Base-by-base conservation (phyloP, 2,113 vertebrate genomes). In the Microcebus ravelobensis region DNA sequence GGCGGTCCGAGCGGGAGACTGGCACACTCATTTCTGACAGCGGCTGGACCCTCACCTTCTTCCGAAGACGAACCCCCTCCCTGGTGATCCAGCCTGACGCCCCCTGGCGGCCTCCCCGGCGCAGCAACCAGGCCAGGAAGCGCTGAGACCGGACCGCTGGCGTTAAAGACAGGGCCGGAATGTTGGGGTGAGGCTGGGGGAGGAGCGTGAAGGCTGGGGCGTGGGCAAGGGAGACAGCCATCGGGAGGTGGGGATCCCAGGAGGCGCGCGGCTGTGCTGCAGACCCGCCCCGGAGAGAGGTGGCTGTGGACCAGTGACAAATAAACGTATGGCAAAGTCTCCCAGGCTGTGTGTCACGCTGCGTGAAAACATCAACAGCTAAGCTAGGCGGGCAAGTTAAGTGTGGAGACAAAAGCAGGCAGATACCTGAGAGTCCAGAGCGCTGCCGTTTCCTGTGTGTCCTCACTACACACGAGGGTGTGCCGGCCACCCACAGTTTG, bases 301-400 rank as follows among this genome's bases (percentile, higher is more conserved):
- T 34, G 55, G n/a, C 87, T n/a, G 2, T 45, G 68, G 45, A 96
- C 63, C 57, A 81, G 52, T 50, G 36, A 90, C 88, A 65, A 94
- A 93, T 94, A 96, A 97, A 97, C 3, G 85, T 23, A 94, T 31
- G 87, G 36, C 87, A 39, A 90, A 95, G 85, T 94, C 95, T 67
- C n/a, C 1, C 71, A 91, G 76, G 83, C 93, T 59, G 5, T 73
- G 65, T 31, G 55, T 91, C 42, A 50, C 12, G 13, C n/a, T 67
- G 18, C 0, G 0, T 71, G 63, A 29, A 52, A 50, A 34, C 34
- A 29, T 6, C 1, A 12, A 29, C 18, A 45, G 81, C 61, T 20
- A 27, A 85, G 18, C 27, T 15, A 15, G 50, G 45, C 52, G 71
- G 63, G 61, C n/a, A 9, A 0, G 2, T 10, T 23, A 1, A 7